Percentiles rank a stretch among this genome's conserved stretches.
Conservation (phyloP, 2,113 vertebrate genomes). For the Neomonachus schauinslandi region DNA sequence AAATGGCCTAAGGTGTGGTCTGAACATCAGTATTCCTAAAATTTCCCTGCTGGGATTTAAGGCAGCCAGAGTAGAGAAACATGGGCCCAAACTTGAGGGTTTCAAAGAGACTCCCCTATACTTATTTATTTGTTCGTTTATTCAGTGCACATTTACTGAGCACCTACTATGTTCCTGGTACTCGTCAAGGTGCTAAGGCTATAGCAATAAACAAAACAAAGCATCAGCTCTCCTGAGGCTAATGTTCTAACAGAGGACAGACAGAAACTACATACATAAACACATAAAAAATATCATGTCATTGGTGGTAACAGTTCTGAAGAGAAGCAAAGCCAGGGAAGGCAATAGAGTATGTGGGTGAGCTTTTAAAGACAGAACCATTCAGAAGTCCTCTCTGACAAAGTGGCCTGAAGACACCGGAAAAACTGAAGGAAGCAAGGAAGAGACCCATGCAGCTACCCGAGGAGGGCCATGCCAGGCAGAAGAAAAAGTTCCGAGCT, state of each 20-base stretch:
- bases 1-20: not conserved
- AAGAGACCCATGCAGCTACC: accelerated
- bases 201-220: not conserved
- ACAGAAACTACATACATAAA: not conserved
- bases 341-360: too few species aligned
- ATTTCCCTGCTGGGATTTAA: not conserved
- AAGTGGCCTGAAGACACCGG: not conserved
- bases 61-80: not conserved
- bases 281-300: accelerated
- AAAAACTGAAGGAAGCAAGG: too few species aligned
- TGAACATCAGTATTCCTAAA: not conserved
- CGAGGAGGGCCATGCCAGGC: accelerated
- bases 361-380: not conserved
- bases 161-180: not conserved
- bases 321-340: accelerated
- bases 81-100: not conserved
- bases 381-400: not conserved
- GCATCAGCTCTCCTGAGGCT: not conserved
- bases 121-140: not conserved
- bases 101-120: not conserved
- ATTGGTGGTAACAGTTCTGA: not conserved
- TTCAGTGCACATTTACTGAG: not conserved
- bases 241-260: not conserved
- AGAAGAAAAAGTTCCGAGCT: not conserved
- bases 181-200: not conserved